Evolutionary conservation across 2,888 invertebrate genomes (phyloP), one percentile per base, ranked within the genome.

Genomic region (Mesochorus sp.): DNA sequence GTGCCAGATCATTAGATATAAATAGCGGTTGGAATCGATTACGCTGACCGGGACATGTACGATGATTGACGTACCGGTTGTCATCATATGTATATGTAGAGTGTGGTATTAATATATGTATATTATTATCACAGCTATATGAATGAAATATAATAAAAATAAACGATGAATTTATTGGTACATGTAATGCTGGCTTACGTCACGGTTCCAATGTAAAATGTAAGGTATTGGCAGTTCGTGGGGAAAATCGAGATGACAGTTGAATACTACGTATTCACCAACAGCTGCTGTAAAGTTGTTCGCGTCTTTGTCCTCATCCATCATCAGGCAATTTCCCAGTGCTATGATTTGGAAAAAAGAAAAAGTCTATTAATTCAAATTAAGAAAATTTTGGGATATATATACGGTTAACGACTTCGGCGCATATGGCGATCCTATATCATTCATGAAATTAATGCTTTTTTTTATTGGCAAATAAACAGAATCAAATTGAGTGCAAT

Each of bases 201-300:
- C 96, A 92, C 97, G 97, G 88, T 95, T 96, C 98, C 98, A 98
- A 89, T 96, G 95, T 72, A 98, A 93, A 86, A 96, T 95, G 91
- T 97, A 97, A 5, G 97, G 96, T 85, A 97, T 96, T 85, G 95
- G 95, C 88, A 95, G 94, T 87, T 95, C 95, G 90, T 96, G 96
- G 80, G 97, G 96, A 91, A 97, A 97, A 91, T 97, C 96, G 85
- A 98, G 94, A 85, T 95, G 95, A 91, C 97, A 97, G 92, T 96
- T 95, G 91, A 97, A 94, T 82, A 96, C 94, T 68, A 95, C 95
- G 87, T 94, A 94, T 82, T 96, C 96, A 26, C 96, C 96, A 67
- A 96, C 95, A 81, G 94, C 94, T 81, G 96, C 95, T 78, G 94
- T 94, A 85, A 95, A 92, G 71, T 90, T 90, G 73, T 80, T 88